A percentile compares a stretch with the other conserved stretches of the same genome.
Conservation (phyloP, 2,888 invertebrate genomes). For the Strigamia maritima region DNA sequence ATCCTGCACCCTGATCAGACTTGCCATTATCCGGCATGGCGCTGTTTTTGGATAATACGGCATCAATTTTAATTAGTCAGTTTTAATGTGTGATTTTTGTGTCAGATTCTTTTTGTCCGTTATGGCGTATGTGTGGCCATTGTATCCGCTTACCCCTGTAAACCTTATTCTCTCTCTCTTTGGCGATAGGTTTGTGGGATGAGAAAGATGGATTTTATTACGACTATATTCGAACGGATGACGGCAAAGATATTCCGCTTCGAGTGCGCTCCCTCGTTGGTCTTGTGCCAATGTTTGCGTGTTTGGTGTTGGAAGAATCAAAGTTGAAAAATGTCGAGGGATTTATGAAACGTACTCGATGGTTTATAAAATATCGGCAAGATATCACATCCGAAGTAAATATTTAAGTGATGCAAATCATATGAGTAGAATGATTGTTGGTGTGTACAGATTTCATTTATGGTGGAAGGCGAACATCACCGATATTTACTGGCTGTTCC, state of each 20-base stretch:
- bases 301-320: conserved; percentile 47
- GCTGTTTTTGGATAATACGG: too few relatives aligned
- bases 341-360: conserved; percentile 49
- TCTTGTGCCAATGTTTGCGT: conserved; percentile 49
- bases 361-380: conserved; percentile 50
- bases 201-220: conserved; percentile 52
- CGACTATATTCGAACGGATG: conserved; percentile 48
- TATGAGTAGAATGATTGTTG: too few relatives aligned
- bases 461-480: conserved; percentile 43
- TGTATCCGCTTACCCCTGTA: too few relatives aligned
- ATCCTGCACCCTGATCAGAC: too few relatives aligned
- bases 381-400: conserved; percentile 48
- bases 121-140: too few relatives aligned
- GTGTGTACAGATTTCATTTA: conserved; percentile 48
- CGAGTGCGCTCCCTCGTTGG: conserved; percentile 47
- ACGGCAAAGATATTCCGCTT: conserved; percentile 45
- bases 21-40: too few relatives aligned
- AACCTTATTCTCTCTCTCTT: too few relatives aligned
- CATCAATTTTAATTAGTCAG: too few relatives aligned
- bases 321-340: conserved; percentile 47
- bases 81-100: too few relatives aligned
- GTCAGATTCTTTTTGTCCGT: too few relatives aligned
- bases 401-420: too few relatives aligned
- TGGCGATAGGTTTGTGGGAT: conserved; percentile 52
- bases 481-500: conserved; percentile 47